Base-by-base conservation (phyloP, 2,797 vertebrate species). In the Silurus aristotelis region DNA sequence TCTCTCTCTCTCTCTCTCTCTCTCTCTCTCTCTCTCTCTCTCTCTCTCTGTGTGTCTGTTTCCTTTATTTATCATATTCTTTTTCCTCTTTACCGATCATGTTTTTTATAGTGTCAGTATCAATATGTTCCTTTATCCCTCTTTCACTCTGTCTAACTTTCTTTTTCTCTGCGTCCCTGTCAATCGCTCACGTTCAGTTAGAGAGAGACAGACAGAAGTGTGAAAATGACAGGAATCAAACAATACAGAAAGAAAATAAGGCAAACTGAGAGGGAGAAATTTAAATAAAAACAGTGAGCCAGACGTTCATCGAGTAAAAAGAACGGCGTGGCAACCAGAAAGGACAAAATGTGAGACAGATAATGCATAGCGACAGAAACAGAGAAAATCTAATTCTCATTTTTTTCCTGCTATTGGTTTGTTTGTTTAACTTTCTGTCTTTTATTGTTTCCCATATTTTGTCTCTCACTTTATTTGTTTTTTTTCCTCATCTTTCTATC, bases 1-100 rank as follows among this genome's bases (percentile, higher is more conserved):
- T 73, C 31, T 60, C 81, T 72, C 67, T 82, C 80, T 82, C 52
- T 56, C 80, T 72, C 43, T 48, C 31, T 73, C 31, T 15, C 64
- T 6, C 64, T 15, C 17, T 43, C 31, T n/a, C 7, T 15, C 52
- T 64, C 52, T 56, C 15, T 70, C 67, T 70, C 55, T 38, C 38
- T 38, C 38, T 38, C 38, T 70, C 66, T 70, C 19, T 71, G 5
- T 52, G 10, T 52, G 20, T 14, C 22, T 73, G 9, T 20, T 71
- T 46, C 22, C 17, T n/a, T n/a, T n/a, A n/a, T n/a, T n/a, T n/a
- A n/a, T 73, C 20, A 19, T 43, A 8, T 70, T 5, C 1, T 22
- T 1, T 6, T 43, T n/a, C 22, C 67, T 14, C 15, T 38, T 27
- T 67, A 71, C 15, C 68, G 10, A 31, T 46, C 70, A 48, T 5